Percentiles rank a stretch among this genome's conserved stretches.
phyloP scores from a whole-genome alignment of 2,888 invertebrate genomes.

The Agonopterix heracliana region DNA sequence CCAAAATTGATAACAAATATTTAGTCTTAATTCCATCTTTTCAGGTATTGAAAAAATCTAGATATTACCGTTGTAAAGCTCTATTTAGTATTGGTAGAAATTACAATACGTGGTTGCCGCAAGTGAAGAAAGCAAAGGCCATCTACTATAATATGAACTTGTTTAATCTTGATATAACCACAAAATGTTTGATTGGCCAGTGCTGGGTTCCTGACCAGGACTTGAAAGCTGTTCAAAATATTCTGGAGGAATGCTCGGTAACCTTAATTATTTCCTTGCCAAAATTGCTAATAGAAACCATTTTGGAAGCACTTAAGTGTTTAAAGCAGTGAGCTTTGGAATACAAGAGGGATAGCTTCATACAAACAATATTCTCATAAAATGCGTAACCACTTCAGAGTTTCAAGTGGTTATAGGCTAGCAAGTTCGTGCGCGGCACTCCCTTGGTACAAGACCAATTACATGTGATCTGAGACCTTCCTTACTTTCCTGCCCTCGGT shows the following conservation, averaged over 20 bases:
- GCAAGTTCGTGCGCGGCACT: no score
- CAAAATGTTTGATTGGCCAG: slow-evolving; percentile 87
- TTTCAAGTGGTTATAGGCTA: no score
- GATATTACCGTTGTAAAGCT: slow-evolving; percentile 89
- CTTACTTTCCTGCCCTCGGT: no score
- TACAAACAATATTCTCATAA: no score
- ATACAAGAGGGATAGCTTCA: no score
- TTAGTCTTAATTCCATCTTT: background rate
- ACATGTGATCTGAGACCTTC: no score
- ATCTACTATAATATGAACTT: slow-evolving; percentile 90
- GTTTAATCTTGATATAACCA: slow-evolving; percentile 88
- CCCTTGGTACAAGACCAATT: no score
- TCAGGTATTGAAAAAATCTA: slow-evolving; percentile 87
- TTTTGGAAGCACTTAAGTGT: no score
- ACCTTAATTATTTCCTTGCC: slow-evolving; percentile 1
- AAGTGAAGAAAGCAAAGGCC: slow-evolving; percentile 92
- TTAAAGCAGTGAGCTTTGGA: no score
- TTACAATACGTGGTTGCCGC: slow-evolving; percentile 85
- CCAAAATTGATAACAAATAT: no score
- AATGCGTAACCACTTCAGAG: no score
- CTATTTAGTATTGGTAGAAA: slow-evolving; percentile 87
- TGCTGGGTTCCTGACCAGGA: slow-evolving; percentile 86
- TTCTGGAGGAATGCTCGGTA: slow-evolving; percentile 37
- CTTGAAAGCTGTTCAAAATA: slow-evolving; percentile 75
- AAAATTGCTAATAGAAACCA: no score